Base-by-base conservation (phyloP, 64 coral and sea anemone species). In the Catalaphyllia jardinei region DNA sequence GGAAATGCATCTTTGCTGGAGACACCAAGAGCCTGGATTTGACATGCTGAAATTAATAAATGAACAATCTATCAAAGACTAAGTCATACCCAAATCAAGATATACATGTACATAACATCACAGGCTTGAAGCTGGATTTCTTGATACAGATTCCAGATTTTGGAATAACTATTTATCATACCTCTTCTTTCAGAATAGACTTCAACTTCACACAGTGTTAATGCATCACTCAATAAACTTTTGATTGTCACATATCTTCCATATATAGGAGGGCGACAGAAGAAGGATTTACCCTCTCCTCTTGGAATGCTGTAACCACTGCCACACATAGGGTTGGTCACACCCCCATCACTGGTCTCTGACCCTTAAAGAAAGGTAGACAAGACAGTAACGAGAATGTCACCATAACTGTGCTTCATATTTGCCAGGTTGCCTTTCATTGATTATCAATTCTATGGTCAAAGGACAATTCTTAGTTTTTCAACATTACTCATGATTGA, bases 201-300 rank as follows among this genome's bases (percentile, higher is more conserved):
- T 50, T 77, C 74, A 77, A 77, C 74, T 52, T 77, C 74, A 50
- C 74, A 77, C 2, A 77, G 19, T 0, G 19, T 77, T 1, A 77
- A 42, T n/a, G 7, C 19, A 5, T 9, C 33, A 8, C 5, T 22
- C 22, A 22, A 20, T 24, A 77, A 24, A 10, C 20, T 77, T 77
- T 42, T 38, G 31, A 77, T 77, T 38, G 74, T 77, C 19, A 77
- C 74, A 50, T 77, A 77, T 77, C 39, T 77, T 50, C 76, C 76
- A 46, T 28, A 59, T 25, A 79, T 59, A 55, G 13, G 19, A 14
- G 76, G 76, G 14, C 51, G 76, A 57, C 76, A 79, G 76, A 55
- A 79, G 25, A 79, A 79, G 8, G 76, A 79, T 79, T 15, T 24
- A 28, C 76, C 76, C 28, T 57, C 0, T 4, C 76, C 50, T 59